Percentiles rank a stretch among this genome's conserved stretches.
Evolutionary conservation across 2,888 invertebrate species (phyloP).

Genomic region (Marasmarcha lunaedactyla): DNA sequence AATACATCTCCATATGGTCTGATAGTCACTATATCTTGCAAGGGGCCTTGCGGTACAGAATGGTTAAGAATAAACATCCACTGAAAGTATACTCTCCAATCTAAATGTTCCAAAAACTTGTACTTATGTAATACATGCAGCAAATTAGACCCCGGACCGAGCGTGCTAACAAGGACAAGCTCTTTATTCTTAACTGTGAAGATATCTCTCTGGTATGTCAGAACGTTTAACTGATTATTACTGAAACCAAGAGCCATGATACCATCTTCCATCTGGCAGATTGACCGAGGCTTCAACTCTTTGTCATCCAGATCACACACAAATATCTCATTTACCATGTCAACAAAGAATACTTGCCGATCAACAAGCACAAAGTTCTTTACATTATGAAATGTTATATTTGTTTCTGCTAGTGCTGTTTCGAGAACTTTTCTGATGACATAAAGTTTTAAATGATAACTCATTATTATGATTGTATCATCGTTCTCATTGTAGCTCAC

Average conservation of each 20-base stretch:
- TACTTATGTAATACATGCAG: constrained; percentile 25
- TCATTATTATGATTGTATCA: constrained; percentile 23
- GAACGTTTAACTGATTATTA: constrained; percentile 21
- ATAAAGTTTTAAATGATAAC: constrained; percentile 26
- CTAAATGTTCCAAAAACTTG: constrained; percentile 38
- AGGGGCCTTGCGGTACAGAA: constrained; percentile 28
- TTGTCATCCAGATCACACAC: constrained; percentile 20
- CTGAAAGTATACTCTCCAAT: constrained; percentile 40
- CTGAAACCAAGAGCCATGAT: constrained; percentile 33
- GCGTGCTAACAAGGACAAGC: constrained; percentile 17
- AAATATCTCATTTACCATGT: constrained; percentile 28
- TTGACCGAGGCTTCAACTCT: constrained; percentile 13
- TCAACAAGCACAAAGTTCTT: constrained; percentile 29
- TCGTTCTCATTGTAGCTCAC: constrained; percentile 34
- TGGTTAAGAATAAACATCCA: constrained; percentile 36
- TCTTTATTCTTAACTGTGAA: constrained; percentile 22
- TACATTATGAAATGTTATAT: constrained; percentile 25
- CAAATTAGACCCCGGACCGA: constrained; percentile 26
- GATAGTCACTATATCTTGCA: constrained; percentile 33
- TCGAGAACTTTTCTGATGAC: constrained; percentile 24
- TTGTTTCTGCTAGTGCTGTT: constrained; percentile 14
- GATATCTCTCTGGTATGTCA: constrained; percentile 33
- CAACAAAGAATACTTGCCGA: constrained; percentile 27
- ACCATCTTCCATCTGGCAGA: constrained; percentile 21
- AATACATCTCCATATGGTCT: constrained; percentile 38